A percentile compares a stretch with the other conserved stretches of the same genome.
phyloP scores from a whole-genome alignment of 2,797 vertebrate genomes.

The Poeciliopsis presidionis region DNA sequence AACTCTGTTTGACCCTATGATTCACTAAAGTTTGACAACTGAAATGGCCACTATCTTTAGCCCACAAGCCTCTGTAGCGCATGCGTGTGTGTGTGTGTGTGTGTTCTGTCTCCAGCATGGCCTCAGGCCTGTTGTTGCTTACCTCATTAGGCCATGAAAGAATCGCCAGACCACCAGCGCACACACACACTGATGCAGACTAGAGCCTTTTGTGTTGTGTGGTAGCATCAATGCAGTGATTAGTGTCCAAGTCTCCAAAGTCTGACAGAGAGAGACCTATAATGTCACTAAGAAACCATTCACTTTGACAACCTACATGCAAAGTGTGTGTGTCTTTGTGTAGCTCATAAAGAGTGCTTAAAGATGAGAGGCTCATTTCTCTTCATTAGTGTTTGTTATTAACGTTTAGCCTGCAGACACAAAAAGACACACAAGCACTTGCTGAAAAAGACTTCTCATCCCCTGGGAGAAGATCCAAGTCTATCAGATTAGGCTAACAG shows the following conservation, averaged over 20 bases:
- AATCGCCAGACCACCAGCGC: slow-evolving; percentile 70
- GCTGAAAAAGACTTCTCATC: slow-evolving; percentile 27
- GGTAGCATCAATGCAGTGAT: slow-evolving; percentile 44
- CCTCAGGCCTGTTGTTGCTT: slow-evolving; percentile 78
- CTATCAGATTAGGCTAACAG: slow-evolving; percentile 20
- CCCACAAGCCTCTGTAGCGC: slow-evolving; percentile 46
- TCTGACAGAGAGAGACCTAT: slow-evolving; percentile 45
- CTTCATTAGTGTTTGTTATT: slow-evolving; percentile 71
- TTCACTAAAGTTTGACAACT: slow-evolving; percentile 64
- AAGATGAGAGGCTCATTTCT: slow-evolving; percentile 70
- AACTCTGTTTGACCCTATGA: slow-evolving; percentile 68
- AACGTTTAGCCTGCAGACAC: slow-evolving; percentile 66
- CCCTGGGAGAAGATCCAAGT: slow-evolving; percentile 31
- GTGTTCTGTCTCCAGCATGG: slow-evolving; percentile 67
- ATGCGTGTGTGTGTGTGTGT: slow-evolving; percentile 43
- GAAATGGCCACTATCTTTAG: slow-evolving; percentile 69
- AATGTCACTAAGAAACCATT: slow-evolving; percentile 60
- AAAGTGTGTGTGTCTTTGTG: slow-evolving; percentile 60
- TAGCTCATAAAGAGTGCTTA: slow-evolving; percentile 25
- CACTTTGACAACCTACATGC: slow-evolving; percentile 45
- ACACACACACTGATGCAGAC: slow-evolving; percentile 55
- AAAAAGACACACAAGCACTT: slow-evolving; percentile 48
- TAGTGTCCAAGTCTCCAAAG: slow-evolving; percentile 59
- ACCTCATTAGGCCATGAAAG: slow-evolving; percentile 75
- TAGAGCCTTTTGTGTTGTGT: slow-evolving; percentile 58